These are phyloP conservation scores for Peromyscus nudipes DNA, from an alignment of 2,797 vertebrate species.

Conservation along the genomic window DNA sequence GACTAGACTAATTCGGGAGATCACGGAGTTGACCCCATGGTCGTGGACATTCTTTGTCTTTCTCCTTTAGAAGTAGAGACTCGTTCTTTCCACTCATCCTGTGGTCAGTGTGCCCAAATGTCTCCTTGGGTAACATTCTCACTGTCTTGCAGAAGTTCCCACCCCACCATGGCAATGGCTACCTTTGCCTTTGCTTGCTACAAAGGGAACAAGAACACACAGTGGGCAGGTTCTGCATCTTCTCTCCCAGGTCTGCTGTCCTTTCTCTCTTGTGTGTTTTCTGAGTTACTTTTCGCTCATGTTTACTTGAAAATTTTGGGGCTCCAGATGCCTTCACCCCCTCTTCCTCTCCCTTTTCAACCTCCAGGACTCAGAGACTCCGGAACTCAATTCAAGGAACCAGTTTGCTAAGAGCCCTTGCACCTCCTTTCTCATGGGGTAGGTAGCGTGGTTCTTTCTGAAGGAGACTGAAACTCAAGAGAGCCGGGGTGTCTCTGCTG, in stretches of 20 bases:
- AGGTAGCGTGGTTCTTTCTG: not conserved
- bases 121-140: not conserved
- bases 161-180: not conserved
- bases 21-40: not conserved
- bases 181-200: not conserved
- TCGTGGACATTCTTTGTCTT: not conserved
- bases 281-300: not conserved
- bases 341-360: not conserved
- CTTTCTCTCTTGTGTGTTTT: not conserved
- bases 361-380: not conserved
- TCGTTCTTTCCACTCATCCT: not conserved
- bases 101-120: not conserved
- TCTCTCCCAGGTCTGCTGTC: not conserved
- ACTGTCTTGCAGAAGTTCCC: not conserved
- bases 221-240: not conserved
- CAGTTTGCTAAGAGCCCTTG: not conserved
- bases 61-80: not conserved
- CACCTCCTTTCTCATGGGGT: rapidly evolving
- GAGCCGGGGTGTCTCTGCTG: rapidly evolving
- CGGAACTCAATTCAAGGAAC: not conserved
- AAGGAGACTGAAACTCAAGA: not conserved
- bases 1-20: not conserved
- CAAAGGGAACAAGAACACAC: not conserved
- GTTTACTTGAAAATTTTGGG: not conserved
- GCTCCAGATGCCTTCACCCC: not conserved